Percentiles rank a stretch among this genome's conserved stretches.
These are phyloP conservation scores for Urosaurus nigricauda DNA, from an alignment of 2,797 vertebrate genomes.

Conservation along the genomic window DNA sequence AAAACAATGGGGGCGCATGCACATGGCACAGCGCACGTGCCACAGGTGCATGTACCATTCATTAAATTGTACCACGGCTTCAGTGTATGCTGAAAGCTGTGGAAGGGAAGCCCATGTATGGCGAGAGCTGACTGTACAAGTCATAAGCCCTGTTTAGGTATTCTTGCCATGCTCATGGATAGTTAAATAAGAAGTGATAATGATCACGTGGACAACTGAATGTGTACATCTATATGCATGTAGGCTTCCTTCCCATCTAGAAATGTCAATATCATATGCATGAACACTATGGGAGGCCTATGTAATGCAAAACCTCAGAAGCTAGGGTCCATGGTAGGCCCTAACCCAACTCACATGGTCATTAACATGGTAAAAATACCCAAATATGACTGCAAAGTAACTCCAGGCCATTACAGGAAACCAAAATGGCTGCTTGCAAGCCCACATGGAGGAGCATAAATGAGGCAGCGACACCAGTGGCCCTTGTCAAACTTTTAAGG, in stretches of 20 bases:
- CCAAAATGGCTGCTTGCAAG: neutral
- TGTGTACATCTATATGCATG: neutral
- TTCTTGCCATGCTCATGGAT: neutral
- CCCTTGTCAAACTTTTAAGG: neutral
- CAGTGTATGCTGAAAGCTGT: too few species aligned
- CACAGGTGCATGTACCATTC: too few species aligned
- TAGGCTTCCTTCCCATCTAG: neutral
- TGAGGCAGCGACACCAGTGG: neutral
- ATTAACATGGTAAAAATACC: neutral
- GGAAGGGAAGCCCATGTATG: too few species aligned
- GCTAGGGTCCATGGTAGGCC: neutral
- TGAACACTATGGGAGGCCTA: neutral
- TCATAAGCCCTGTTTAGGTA: neutral
- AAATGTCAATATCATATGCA: neutral
- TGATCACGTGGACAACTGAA: neutral
- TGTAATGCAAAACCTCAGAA: too few species aligned
- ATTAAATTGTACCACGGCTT: too few species aligned
- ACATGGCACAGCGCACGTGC: too few species aligned
- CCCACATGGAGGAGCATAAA: neutral
- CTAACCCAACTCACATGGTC: neutral
- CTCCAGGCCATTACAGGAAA: neutral
- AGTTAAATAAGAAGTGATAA: neutral
- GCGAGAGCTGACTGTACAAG: too few species aligned
- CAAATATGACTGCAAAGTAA: neutral
- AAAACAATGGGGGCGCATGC: too few species aligned